Conservation (phyloP, 2,888 invertebrate species). For the Toxonevra muliebris region DNA sequence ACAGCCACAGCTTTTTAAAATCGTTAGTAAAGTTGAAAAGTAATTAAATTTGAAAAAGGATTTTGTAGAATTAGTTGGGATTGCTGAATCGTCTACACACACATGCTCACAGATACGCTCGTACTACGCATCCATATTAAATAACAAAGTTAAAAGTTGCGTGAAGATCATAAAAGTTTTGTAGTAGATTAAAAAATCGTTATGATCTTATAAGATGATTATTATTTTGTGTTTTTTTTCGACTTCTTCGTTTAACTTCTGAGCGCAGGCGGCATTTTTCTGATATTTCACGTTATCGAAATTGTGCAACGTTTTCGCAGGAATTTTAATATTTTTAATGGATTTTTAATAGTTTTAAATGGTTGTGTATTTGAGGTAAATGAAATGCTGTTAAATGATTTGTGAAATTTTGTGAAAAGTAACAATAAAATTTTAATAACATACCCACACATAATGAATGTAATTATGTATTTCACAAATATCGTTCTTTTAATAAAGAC, state of each 20-base stretch:
- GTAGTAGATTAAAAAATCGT: constrained; percentile 32
- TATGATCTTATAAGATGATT: constrained; percentile 27
- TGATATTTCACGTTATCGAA: neutral
- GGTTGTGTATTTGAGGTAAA: constrained; percentile 6
- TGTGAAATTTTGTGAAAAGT: too few relatives aligned
- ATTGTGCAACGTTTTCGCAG: neutral
- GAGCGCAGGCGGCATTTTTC: constrained; percentile 10
- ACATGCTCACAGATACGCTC: too few relatives aligned
- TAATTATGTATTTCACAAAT: too few relatives aligned
- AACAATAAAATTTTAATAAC: too few relatives aligned
- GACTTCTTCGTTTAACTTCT: constrained; percentile 11
- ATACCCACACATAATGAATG: too few relatives aligned
- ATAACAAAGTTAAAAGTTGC: constrained; percentile 12
- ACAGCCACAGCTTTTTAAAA: neutral
- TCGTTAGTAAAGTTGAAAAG: constrained; percentile 2
- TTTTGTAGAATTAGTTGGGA: constrained; percentile 16
- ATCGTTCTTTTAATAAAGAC: too few relatives aligned
- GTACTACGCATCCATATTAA: neutral
- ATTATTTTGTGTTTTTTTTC: neutral
- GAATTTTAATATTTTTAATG: constrained; percentile 27
- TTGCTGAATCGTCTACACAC: too few relatives aligned
- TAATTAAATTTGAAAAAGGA: constrained; percentile 30
- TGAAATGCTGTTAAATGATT: neutral
- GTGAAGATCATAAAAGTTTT: constrained; percentile 23
- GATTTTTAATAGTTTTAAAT: constrained; percentile 27